Evolutionary conservation across 2,797 vertebrate species (phyloP).

Genomic region (Columba guinea): DNA sequence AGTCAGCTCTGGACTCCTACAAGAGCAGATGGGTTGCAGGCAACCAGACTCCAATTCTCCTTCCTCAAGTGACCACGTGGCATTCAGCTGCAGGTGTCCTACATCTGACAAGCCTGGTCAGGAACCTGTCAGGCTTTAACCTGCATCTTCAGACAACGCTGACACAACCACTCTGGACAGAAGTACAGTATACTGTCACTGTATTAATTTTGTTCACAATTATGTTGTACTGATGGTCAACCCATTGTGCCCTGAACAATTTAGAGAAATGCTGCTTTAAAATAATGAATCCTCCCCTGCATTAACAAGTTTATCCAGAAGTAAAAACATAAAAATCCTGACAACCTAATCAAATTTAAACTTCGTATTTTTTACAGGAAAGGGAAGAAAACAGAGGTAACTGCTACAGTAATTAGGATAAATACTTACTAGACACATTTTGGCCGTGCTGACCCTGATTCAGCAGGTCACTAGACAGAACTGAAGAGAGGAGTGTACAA

Average conservation of each 20-base stretch:
- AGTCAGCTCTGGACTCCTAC: background rate
- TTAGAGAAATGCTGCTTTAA: background rate
- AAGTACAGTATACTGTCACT: background rate
- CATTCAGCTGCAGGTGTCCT: slow-evolving; percentile 35
- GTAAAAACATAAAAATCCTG: background rate
- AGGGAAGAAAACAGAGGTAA: background rate
- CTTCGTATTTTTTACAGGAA: background rate
- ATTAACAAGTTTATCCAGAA: background rate
- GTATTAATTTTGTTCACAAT: background rate
- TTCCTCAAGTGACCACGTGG: background rate
- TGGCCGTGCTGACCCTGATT: background rate
- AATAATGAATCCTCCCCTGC: background rate
- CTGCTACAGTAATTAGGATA: background rate
- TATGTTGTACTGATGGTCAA: background rate
- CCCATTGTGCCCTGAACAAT: background rate
- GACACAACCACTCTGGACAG: slow-evolving; percentile 10
- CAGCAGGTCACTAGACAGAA: background rate
- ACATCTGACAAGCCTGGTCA: slow-evolving; percentile 12
- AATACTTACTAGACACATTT: background rate
- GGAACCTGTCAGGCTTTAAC: slow-evolving; percentile 33
- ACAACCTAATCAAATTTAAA: background rate
- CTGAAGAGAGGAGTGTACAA: background rate
- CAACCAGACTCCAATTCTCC: background rate
- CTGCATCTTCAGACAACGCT: background rate
- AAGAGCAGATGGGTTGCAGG: slow-evolving; percentile 20